Conservation (phyloP, 2,888 invertebrate genomes). For the Dryobotodes eremita region DNA sequence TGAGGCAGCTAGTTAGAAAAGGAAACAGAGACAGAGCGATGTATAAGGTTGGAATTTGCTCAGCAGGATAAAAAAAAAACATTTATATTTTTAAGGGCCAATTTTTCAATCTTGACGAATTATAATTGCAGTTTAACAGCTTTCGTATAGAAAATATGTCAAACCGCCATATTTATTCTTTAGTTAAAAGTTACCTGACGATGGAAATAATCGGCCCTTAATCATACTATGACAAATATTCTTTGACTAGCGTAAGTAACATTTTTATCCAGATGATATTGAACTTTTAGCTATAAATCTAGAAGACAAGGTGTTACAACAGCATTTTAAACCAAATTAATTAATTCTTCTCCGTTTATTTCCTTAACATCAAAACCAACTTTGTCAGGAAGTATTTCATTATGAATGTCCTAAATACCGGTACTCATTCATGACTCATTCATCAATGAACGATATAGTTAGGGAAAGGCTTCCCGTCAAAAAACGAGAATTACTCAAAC, state of each 20-base stretch:
- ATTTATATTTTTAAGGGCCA: not conserved
- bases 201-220: too few species aligned
- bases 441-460: constrained; percentile 4
- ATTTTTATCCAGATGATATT: too few species aligned
- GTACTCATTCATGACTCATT: constrained; percentile 23
- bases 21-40: not conserved
- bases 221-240: too few species aligned
- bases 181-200: too few species aligned
- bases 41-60: not conserved
- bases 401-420: not conserved
- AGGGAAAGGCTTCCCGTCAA: constrained; percentile 43
- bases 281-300: not conserved
- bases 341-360: not conserved
- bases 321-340: not conserved
- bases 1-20: not conserved
- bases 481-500: constrained; percentile 31
- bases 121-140: too few species aligned
- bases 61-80: not conserved
- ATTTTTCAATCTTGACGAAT: too few species aligned
- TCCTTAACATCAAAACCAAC: not conserved
- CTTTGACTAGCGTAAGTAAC: too few species aligned
- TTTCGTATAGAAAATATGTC: too few species aligned
- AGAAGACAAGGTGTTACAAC: not conserved
- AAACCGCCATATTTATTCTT: too few species aligned
- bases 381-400: not conserved